Evolutionary conservation across 2,797 vertebrate species (phyloP).

Genomic region (Enteromius argenteus): DNA sequence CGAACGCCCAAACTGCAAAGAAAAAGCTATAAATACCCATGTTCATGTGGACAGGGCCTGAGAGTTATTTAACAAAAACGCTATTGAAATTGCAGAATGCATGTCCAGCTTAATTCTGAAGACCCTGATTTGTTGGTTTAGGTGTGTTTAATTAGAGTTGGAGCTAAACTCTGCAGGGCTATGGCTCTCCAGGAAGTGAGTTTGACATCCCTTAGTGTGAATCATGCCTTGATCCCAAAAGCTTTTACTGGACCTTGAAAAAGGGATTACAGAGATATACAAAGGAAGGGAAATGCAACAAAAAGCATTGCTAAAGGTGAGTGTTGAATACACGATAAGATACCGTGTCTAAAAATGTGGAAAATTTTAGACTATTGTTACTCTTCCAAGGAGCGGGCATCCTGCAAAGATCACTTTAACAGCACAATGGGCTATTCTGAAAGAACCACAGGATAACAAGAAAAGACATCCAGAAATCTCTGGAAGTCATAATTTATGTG

Average conservation of each 20-base stretch:
- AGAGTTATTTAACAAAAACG: neutral
- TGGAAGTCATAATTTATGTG: neutral
- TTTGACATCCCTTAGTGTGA: neutral
- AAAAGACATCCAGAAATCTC: neutral
- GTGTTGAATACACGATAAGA: neutral
- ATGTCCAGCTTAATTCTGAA: neutral
- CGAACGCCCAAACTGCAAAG: no score
- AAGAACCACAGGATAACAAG: neutral
- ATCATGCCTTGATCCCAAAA: neutral
- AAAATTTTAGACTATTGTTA: neutral
- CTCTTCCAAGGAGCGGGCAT: neutral
- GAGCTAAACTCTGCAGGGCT: neutral
- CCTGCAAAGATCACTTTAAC: conserved; percentile 3
- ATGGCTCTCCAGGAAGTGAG: neutral
- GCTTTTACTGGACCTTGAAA: neutral
- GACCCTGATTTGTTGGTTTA: neutral
- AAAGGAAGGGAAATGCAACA: neutral
- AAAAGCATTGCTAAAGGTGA: neutral
- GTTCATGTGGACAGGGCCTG: no score
- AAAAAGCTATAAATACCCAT: no score
- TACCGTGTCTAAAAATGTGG: neutral
- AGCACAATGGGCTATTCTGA: neutral
- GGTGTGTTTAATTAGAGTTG: neutral
- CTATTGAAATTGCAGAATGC: neutral
- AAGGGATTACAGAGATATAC: neutral